Percentiles rank a stretch among this genome's conserved stretches.
These are phyloP conservation scores for Acleris emargana DNA, from an alignment of 2,888 invertebrate species.

Conservation along the genomic window DNA sequence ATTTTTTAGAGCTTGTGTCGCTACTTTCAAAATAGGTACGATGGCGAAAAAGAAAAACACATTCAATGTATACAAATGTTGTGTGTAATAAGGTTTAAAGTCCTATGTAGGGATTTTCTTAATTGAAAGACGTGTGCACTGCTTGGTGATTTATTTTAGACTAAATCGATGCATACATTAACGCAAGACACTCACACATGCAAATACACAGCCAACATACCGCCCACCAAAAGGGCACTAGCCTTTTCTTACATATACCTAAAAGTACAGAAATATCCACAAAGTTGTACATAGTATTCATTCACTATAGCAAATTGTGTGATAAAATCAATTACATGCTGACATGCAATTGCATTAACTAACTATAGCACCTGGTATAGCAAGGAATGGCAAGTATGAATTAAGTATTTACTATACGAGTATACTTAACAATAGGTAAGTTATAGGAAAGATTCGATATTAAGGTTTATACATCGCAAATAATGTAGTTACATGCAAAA, in stretches of 20 bases:
- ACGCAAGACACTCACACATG: neutral
- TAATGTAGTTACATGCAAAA: too few species aligned
- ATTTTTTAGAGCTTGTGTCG: too few species aligned
- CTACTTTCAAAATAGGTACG: too few species aligned
- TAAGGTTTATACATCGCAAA: neutral
- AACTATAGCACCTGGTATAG: too few species aligned
- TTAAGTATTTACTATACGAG: too few species aligned
- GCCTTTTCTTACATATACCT: neutral
- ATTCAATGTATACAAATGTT: too few species aligned
- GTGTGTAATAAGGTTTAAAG: neutral
- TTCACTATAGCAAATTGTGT: neutral
- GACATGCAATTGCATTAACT: neutral
- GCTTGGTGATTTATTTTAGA: neutral
- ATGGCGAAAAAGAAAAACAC: too few species aligned
- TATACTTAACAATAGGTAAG: too few species aligned
- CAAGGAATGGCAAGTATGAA: too few species aligned
- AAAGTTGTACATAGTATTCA: neutral
- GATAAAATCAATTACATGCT: neutral
- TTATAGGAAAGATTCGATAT: too few species aligned
- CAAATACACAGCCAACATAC: neutral
- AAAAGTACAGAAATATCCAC: neutral
- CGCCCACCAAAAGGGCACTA: neutral
- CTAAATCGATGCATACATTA: too few species aligned
- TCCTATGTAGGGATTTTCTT: neutral
- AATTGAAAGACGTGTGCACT: neutral